Evolutionary conservation across 2,797 vertebrate species (phyloP), one percentile per base, ranked within the genome.

Genomic region (Gambelia wislizenii): DNA sequence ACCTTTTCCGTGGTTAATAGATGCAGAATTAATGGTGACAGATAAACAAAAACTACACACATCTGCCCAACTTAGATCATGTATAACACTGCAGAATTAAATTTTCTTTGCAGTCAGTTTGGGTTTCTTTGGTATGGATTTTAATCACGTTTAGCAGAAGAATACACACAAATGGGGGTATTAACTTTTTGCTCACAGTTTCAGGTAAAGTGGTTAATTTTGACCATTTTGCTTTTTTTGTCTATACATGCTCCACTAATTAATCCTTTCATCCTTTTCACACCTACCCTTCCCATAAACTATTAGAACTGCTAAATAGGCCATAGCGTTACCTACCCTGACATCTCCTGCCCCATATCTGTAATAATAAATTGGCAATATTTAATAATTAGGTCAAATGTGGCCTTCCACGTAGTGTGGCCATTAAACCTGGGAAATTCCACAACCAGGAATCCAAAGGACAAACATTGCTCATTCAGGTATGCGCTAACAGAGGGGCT

Each of bases 231-330:
- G 89, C 88, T 93, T 75, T 94, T 86, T 52, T 42, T 12, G 3
- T 10, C 86, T 74, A 67, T 22, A 13, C 85, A 85, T 89, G 92
- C 92, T 89, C 82, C 83, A 91, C 83, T 59, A 88, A 82, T 91
- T 91, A 84, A 89, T 85, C 90, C 92, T 94, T 91, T 87, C 54
- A 89, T 75, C 76, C 88, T 91, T 92, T 88, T 2, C 10, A 27
- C 88, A n/a, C 39, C 12, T 22, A 5, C 85, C 0, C 78, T 90
- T 78, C 87, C 93, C 76, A 70, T 87, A 93, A 89, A 49, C 5
- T 6, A 8, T n/a, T 59, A 94, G 93, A 87, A 87, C 1, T 92
- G 89, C 91, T 94, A 92, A 91, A 77, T 74, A 91, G 72, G 83
- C 59, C 81, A 88, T n/a, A n/a, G n/a, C n/a, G n/a, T n/a, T n/a